These are phyloP conservation scores for Colletes latitarsis DNA, from an alignment of 1,140 invertebrate genomes.

Conservation along the genomic window DNA sequence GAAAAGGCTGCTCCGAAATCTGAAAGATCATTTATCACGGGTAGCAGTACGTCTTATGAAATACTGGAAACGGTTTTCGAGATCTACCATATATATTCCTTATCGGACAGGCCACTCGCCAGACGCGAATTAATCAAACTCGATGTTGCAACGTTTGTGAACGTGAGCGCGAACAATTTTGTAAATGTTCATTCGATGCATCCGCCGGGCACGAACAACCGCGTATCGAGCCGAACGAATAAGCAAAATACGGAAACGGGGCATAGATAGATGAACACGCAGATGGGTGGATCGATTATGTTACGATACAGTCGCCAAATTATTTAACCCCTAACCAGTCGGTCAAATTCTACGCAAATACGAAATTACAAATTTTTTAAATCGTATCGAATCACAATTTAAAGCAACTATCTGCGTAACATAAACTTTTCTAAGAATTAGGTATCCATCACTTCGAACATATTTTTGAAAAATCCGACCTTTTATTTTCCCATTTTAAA, in stretches of 20 bases:
- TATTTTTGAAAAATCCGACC: too few relatives aligned
- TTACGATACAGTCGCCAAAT: slow-evolving; percentile 27
- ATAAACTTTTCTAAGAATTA: too few relatives aligned
- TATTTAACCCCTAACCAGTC: slow-evolving; percentile 23
- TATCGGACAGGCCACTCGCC: slow-evolving; percentile 46
- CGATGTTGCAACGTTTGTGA: slow-evolving; percentile 41
- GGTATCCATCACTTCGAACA: too few relatives aligned
- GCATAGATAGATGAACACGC: slow-evolving; percentile 20
- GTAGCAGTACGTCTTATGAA: slow-evolving; percentile 36
- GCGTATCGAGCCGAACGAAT: slow-evolving; percentile 52
- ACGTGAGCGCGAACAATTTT: slow-evolving; percentile 61
- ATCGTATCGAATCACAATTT: too few relatives aligned
- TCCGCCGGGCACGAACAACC: slow-evolving; percentile 57
- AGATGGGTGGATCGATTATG: slow-evolving; percentile 15
- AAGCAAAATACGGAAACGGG: slow-evolving; percentile 27
- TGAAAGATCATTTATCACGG: slow-evolving; percentile 40
- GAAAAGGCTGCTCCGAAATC: slow-evolving; percentile 7
- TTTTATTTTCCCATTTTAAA: too few relatives aligned
- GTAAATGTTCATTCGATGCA: slow-evolving; percentile 48
- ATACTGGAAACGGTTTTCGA: slow-evolving; percentile 39
- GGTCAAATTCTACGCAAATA: background rate
- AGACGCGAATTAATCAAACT: slow-evolving; percentile 67
- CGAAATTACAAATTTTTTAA: too few relatives aligned
- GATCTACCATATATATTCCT: slow-evolving; percentile 45
- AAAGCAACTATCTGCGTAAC: too few relatives aligned